Conservation (phyloP, 2,113 vertebrate species). For the Callithrix jacchus region DNA sequence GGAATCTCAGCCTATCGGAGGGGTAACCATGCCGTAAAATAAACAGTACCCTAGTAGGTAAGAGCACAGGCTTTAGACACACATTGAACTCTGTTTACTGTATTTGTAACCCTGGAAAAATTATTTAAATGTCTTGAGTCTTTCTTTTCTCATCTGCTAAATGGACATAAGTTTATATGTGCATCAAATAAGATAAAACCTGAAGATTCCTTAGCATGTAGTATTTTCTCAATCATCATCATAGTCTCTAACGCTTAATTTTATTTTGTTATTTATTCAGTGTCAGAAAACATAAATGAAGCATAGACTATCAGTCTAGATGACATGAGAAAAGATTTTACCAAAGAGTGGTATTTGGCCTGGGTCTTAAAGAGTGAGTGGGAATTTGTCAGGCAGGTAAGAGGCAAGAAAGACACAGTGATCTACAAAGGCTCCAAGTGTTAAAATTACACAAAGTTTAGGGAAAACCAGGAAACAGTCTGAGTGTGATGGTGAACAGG, state of each 20-base stretch:
- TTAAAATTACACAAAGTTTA: not conserved
- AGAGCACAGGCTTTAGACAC: not conserved
- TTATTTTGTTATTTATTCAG: not conserved
- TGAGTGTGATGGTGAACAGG: no score
- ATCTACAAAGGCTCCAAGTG: not conserved
- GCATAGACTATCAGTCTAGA: not conserved
- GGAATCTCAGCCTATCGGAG: not conserved
- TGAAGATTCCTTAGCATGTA: not conserved
- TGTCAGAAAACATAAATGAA: not conserved
- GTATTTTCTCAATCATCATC: not conserved
- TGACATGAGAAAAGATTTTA: not conserved
- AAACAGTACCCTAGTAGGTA: not conserved
- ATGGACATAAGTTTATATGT: not conserved
- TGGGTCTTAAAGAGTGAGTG: not conserved
- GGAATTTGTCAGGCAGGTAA: not conserved
- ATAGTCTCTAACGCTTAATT: not conserved
- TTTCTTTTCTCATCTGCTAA: not conserved
- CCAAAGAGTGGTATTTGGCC: not conserved
- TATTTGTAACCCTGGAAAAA: not conserved
- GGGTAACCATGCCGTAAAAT: not conserved
- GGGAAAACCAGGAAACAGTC: not conserved
- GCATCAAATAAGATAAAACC: not conserved
- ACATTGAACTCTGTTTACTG: not conserved
- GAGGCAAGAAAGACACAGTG: not conserved
- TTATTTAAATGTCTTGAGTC: not conserved